Conservation (phyloP, 2,113 vertebrate species). For the Trinectes maculatus region DNA sequence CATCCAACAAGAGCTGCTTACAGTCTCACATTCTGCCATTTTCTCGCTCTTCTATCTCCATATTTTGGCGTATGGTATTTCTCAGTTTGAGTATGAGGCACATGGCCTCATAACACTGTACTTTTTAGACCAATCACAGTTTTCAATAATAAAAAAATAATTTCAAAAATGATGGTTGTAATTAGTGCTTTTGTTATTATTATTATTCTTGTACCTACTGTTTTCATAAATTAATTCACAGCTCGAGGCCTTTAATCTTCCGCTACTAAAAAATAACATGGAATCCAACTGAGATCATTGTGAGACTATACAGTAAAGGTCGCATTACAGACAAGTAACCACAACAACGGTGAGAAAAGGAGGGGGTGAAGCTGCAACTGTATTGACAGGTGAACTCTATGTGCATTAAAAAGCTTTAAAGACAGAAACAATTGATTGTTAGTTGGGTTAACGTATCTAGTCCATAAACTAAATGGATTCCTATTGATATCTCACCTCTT, state of each 20-base stretch:
- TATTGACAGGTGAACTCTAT: conserved; percentile 40
- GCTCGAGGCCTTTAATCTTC: background rate
- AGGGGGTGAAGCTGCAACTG: conserved; percentile 20
- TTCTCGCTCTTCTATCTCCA: background rate
- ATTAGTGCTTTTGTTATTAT: too few species aligned
- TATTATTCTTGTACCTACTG: too few species aligned
- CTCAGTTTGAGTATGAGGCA: conserved; percentile 2
- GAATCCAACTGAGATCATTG: background rate
- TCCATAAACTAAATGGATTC: conserved; percentile 61
- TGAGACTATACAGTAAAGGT: conserved; percentile 7
- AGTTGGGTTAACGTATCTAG: conserved; percentile 52
- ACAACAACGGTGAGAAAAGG: conserved; percentile 17
- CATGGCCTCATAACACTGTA: background rate
- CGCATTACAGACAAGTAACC: conserved; percentile 28
- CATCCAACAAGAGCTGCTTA: conserved; percentile 33
- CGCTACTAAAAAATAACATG: background rate
- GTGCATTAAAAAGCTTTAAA: conserved; percentile 56
- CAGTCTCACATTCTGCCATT: conserved; percentile 13
- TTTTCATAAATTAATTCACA: background rate
- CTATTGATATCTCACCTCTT: conserved; percentile 53
- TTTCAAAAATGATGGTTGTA: too few species aligned
- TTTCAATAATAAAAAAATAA: background rate
- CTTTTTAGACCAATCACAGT: background rate
- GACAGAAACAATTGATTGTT: conserved; percentile 51
- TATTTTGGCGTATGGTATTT: background rate